phyloP scores from a whole-genome alignment of 2,797 vertebrate genomes.

The Cyprinella venusta region DNA sequence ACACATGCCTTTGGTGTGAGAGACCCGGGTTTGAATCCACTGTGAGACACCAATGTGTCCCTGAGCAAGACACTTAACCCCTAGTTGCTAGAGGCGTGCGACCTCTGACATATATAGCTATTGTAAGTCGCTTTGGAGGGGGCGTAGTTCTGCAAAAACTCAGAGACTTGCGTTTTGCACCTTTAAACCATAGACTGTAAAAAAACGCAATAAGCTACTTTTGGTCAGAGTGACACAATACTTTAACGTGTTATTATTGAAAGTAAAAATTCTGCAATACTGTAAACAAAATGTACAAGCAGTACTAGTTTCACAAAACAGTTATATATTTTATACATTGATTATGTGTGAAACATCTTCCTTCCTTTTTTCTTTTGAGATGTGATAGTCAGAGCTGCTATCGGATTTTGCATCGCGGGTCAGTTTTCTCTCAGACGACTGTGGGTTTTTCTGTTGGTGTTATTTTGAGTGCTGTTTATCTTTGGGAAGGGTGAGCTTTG shows the following conservation, averaged over 20 bases:
- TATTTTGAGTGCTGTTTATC: conserved; percentile 35
- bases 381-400: background rate
- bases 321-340: background rate
- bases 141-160: too few relatives aligned
- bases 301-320: background rate
- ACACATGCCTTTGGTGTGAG: too few relatives aligned
- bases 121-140: too few relatives aligned
- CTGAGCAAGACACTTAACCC: too few relatives aligned
- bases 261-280: background rate
- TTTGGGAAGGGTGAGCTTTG: conserved; percentile 20
- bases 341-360: background rate
- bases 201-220: background rate
- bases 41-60: too few relatives aligned
- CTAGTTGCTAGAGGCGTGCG: too few relatives aligned
- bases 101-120: too few relatives aligned
- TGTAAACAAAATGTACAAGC: background rate
- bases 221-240: background rate
- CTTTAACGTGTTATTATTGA: background rate
- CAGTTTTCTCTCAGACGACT: conserved; percentile 9
- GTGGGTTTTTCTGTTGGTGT: conserved; percentile 15
- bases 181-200: too few relatives aligned
- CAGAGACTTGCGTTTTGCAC: too few relatives aligned
- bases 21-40: too few relatives aligned
- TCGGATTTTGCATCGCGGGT: background rate
- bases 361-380: background rate